These are phyloP conservation scores for Tetragnatha montana DNA, from an alignment of 2,888 invertebrate species.

Conservation along the genomic window DNA sequence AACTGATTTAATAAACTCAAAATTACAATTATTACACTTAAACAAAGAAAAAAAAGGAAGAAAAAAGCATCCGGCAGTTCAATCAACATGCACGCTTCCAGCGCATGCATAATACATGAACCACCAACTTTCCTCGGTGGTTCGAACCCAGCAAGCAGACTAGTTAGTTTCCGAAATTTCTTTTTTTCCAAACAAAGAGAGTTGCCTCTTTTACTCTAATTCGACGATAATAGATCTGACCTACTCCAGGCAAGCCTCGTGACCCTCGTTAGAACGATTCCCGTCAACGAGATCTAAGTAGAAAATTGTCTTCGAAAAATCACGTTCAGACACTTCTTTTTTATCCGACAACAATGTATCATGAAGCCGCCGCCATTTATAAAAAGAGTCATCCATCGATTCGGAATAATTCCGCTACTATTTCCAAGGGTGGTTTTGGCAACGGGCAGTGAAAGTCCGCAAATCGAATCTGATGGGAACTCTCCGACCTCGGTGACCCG, in stretches of 20 bases:
- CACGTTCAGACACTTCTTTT: conserved; percentile 1
- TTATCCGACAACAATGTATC: conserved; percentile 13
- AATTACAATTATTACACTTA: background rate
- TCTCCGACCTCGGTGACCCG: conserved; percentile 14
- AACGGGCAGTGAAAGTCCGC: conserved; percentile 1
- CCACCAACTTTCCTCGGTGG: background rate
- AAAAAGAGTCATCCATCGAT: background rate
- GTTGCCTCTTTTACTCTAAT: background rate
- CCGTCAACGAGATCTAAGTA: background rate
- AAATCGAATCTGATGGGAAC: conserved; percentile 26
- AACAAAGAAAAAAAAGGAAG: background rate
- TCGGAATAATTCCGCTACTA: background rate
- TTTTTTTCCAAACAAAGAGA: background rate
- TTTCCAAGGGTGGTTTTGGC: background rate
- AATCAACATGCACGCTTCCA: background rate
- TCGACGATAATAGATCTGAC: conserved; percentile 5
- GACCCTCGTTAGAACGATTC: conserved; percentile 4
- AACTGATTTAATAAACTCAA: background rate
- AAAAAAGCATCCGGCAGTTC: background rate
- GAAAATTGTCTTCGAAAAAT: conserved; percentile 2
- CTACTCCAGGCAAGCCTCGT: background rate
- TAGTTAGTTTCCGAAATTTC: background rate
- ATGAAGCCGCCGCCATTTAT: background rate
- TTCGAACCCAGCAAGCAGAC: background rate
- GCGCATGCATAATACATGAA: background rate